phyloP scores from a whole-genome alignment of 2,888 invertebrate species.

The Ochropleura leucogaster region DNA sequence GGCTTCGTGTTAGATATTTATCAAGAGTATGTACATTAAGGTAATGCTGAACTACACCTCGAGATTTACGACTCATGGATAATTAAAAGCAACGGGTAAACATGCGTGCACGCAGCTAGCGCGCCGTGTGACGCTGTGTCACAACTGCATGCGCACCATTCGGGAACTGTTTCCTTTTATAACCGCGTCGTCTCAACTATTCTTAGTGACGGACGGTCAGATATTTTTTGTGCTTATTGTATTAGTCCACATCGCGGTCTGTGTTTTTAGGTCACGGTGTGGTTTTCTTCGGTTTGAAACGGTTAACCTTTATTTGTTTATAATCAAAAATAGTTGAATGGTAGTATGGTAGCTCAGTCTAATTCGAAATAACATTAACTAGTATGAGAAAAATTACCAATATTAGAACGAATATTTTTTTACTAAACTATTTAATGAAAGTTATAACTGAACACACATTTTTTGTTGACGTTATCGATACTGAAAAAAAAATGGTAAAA shows the following conservation, averaged over 20 bases:
- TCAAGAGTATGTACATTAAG: slow-evolving; percentile 70
- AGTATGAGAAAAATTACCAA: slow-evolving; percentile 3
- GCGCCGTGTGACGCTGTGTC: slow-evolving; percentile 70
- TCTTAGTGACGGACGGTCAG: slow-evolving; percentile 67
- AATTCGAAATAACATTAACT: slow-evolving; percentile 37
- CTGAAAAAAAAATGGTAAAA: no score
- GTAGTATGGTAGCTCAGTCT: slow-evolving; percentile 15
- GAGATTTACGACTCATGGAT: slow-evolving; percentile 73
- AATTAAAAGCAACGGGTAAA: slow-evolving; percentile 76
- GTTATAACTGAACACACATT: neutral
- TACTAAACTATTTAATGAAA: neutral
- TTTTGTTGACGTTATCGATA: no score
- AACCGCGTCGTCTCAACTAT: slow-evolving; percentile 65
- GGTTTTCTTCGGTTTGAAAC: slow-evolving; percentile 63
- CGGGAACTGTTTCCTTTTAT: slow-evolving; percentile 76
- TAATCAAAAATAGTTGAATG: slow-evolving; percentile 44
- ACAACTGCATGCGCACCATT: slow-evolving; percentile 69
- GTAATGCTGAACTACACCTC: slow-evolving; percentile 71
- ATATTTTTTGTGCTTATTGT: slow-evolving; percentile 66
- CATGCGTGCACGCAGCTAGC: slow-evolving; percentile 70
- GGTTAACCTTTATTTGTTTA: slow-evolving; percentile 58
- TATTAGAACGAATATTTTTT: neutral
- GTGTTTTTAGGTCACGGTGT: slow-evolving; percentile 72
- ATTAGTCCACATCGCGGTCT: slow-evolving; percentile 64
- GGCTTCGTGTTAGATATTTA: slow-evolving; percentile 72